phyloP scores from a whole-genome alignment of 2,797 vertebrate species.

The Sebastes itinus region DNA sequence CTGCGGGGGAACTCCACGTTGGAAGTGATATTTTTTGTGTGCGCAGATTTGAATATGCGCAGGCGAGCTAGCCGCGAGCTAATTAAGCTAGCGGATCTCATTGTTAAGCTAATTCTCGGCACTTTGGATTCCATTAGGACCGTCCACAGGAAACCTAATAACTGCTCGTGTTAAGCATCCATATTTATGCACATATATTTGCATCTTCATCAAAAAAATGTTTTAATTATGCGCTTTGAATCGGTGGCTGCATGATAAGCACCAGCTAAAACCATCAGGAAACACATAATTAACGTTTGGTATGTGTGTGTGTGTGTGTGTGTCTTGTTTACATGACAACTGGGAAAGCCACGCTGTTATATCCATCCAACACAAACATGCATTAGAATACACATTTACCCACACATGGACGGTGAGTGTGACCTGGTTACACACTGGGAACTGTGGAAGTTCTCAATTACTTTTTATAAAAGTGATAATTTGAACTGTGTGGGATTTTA shows the following conservation, averaged over 20 bases:
- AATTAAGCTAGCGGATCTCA: slow-evolving; percentile 63
- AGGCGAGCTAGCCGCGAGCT: slow-evolving; percentile 33
- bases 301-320: background rate
- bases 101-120: slow-evolving; percentile 68
- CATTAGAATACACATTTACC: background rate
- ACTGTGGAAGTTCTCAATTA: background rate
- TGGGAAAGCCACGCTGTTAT: slow-evolving; percentile 5
- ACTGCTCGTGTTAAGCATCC: slow-evolving; percentile 64
- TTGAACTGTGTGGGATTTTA: background rate
- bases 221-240: slow-evolving; percentile 76
- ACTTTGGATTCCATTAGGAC: slow-evolving; percentile 74
- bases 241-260: slow-evolving; percentile 68
- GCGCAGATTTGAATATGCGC: slow-evolving; percentile 19
- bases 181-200: slow-evolving; percentile 84
- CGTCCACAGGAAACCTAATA: slow-evolving; percentile 69
- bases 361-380: slow-evolving; percentile 27
- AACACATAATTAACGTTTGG: slow-evolving; percentile 57
- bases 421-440: background rate
- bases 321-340: slow-evolving; percentile 41
- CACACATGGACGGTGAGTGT: background rate
- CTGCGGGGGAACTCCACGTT: too few species aligned
- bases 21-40: slow-evolving; percentile 21
- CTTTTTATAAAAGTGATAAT: background rate
- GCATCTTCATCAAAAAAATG: slow-evolving; percentile 78
- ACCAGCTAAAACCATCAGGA: slow-evolving; percentile 51